Percentiles rank a stretch among this genome's conserved stretches.
Evolutionary conservation across 1,140 invertebrate species (phyloP).

Genomic region (Drosophila subpulchrella): DNA sequence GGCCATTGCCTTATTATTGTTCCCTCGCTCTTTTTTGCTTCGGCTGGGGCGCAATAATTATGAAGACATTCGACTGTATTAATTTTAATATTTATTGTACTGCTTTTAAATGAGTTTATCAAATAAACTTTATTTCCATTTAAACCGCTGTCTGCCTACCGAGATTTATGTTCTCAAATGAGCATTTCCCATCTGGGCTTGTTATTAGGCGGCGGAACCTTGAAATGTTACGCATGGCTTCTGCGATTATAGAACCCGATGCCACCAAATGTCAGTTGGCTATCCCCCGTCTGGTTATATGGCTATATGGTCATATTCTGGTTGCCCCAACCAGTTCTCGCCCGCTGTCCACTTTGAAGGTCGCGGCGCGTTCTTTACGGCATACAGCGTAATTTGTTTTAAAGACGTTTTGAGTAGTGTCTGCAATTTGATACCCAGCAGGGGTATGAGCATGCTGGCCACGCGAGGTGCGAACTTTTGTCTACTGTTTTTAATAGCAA

Average conservation of each 20-base stretch:
- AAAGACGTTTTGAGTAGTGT: conserved; percentile 38
- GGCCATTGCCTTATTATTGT: conserved; percentile 33
- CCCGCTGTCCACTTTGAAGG: conserved; percentile 67
- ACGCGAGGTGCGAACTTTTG: not conserved
- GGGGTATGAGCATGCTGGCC: conserved; percentile 17
- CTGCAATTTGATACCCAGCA: conserved; percentile 41
- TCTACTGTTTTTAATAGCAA: no score
- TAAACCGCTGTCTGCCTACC: not conserved
- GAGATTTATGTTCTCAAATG: conserved; percentile 23
- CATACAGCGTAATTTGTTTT: conserved; percentile 44
- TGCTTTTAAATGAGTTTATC: conserved; percentile 50
- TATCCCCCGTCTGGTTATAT: conserved; percentile 22
- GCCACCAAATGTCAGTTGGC: conserved; percentile 74
- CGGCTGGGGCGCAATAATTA: conserved; percentile 40
- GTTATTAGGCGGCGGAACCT: conserved; percentile 51
- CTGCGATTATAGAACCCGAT: conserved; percentile 48
- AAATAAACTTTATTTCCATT: conserved; percentile 24
- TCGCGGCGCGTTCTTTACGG: conserved; percentile 65
- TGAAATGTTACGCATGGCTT: conserved; percentile 72
- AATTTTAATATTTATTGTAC: conserved; percentile 74
- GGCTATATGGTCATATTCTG: conserved; percentile 26
- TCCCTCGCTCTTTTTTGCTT: conserved; percentile 19
- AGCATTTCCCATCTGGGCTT: conserved; percentile 55
- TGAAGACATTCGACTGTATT: conserved; percentile 74
- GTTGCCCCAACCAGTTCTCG: conserved; percentile 63